Conservation (phyloP, 2,797 vertebrate species). For the Sebastes iracundus region DNA sequence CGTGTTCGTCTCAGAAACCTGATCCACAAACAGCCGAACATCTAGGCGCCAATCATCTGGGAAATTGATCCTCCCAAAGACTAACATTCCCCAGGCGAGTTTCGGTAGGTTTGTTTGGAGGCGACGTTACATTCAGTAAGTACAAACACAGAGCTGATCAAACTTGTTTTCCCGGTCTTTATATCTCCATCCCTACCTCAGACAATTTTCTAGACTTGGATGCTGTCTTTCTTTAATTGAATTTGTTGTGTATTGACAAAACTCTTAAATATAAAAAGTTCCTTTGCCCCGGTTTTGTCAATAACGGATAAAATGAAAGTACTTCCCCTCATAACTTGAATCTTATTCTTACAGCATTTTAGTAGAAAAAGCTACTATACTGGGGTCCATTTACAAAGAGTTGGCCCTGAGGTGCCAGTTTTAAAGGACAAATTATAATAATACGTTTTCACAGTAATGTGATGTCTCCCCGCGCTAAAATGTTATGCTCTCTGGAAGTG, state of each 20-base stretch:
- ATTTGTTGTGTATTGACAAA: slow-evolving; percentile 9
- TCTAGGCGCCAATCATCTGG: slow-evolving; percentile 39
- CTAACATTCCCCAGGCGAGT: slow-evolving; percentile 9
- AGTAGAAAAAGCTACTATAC: not conserved
- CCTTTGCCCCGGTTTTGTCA: not conserved
- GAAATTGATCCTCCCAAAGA: slow-evolving; percentile 52
- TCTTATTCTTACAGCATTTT: not conserved
- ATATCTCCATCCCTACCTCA: not conserved
- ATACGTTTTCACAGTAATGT: slow-evolving; percentile 8
- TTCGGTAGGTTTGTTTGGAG: slow-evolving; percentile 17
- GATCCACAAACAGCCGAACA: slow-evolving; percentile 52
- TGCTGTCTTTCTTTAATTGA: not conserved
- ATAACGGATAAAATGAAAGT: not conserved
- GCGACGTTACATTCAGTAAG: not conserved
- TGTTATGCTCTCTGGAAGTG: slow-evolving; percentile 3
- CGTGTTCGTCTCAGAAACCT: slow-evolving; percentile 20
- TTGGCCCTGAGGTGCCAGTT: not conserved
- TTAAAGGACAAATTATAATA: slow-evolving; percentile 11
- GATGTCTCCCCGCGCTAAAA: not conserved
- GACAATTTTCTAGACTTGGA: not conserved
- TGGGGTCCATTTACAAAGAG: not conserved
- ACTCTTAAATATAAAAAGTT: not conserved
- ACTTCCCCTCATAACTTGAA: not conserved
- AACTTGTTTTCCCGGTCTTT: slow-evolving; percentile 2
- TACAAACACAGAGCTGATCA: slow-evolving; percentile 23